Percentiles rank a stretch among this genome's conserved stretches.
phyloP scores from a whole-genome alignment of 2,113 vertebrate genomes.

The Climacteris rufus region DNA sequence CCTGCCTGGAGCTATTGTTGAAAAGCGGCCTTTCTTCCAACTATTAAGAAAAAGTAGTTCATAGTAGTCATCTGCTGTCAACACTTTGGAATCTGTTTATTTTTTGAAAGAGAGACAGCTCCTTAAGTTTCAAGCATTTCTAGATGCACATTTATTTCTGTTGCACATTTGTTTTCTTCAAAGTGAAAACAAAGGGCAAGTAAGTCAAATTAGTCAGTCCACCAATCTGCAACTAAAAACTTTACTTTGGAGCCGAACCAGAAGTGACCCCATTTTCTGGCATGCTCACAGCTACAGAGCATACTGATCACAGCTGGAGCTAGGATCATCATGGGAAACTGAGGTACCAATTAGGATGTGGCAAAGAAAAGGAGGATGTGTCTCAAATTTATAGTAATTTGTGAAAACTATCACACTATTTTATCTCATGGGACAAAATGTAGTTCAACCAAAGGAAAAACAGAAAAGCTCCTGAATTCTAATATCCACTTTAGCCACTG shows the following conservation, averaged over 20 bases:
- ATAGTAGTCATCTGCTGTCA: background rate
- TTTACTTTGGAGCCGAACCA: background rate
- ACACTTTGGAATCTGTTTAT: background rate
- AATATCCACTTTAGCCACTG: background rate
- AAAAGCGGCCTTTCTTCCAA: background rate
- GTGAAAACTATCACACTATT: background rate
- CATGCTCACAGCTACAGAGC: background rate
- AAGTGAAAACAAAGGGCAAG: background rate
- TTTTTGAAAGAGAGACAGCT: background rate
- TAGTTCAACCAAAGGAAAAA: background rate
- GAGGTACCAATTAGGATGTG: fast-evolving
- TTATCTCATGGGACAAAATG: background rate
- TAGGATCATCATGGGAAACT: background rate
- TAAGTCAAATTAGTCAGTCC: background rate
- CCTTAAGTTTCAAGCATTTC: background rate
- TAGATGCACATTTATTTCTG: background rate
- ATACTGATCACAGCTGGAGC: background rate
- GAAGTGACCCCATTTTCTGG: background rate
- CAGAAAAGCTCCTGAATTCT: background rate
- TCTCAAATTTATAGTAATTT: background rate
- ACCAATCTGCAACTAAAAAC: background rate
- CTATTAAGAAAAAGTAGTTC: background rate
- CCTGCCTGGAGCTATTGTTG: background rate
- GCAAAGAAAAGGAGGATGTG: background rate
- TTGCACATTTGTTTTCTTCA: background rate